Evolutionary conservation across 1,140 invertebrate species (phyloP), one percentile per base, ranked within the genome.

Genomic region (Acromyrmex charruanus): DNA sequence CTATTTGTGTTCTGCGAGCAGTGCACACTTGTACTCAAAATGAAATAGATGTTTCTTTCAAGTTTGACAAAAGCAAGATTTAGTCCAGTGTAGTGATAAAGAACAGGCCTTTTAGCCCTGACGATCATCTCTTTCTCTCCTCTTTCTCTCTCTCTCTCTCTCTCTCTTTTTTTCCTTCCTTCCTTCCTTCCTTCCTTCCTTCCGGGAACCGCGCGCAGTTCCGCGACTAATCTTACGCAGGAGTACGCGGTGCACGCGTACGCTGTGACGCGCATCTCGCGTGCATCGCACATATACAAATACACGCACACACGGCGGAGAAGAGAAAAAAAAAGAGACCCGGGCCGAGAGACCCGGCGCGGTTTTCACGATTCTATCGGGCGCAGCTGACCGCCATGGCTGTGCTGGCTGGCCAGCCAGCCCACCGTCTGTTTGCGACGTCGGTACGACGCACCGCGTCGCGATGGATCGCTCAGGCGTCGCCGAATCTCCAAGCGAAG

Each of bases 401-500:
- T 71, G 49, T 28, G 44, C 44, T 71, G 18, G 35, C 65, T 71
- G 49, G 51, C 68, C 44, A 16, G 44, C 16, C 49, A 28, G 49
- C 9, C 25, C 16, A 18, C 18, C 71, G 69, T 68, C 35, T 21
- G 65, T 68, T 44, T 18, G 65, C 65, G 65, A 39, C 18, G 31
- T 31, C 58, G 58, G 12, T n/a, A 16, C 55, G n/a, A 10, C 39
- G n/a, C n/a, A 6, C 28, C 25, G 59, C 14, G 12, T 63, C 59
- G 59, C 65, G 35, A 14, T 31, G 65, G 18, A 6, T 4, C 39
- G 68, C 39, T 7, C 35, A 16, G 6, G 39, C 68, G 39, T 71
- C 49, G 66, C 39, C 65, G 65, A 35, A 77, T 85, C 71, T 16
- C 49, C 87, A 86, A 72, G 49, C 49, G 49, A 44, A 44, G 49